Evolutionary conservation across 2,888 invertebrate genomes (phyloP).

Genomic region (Mesochorus sp.): DNA sequence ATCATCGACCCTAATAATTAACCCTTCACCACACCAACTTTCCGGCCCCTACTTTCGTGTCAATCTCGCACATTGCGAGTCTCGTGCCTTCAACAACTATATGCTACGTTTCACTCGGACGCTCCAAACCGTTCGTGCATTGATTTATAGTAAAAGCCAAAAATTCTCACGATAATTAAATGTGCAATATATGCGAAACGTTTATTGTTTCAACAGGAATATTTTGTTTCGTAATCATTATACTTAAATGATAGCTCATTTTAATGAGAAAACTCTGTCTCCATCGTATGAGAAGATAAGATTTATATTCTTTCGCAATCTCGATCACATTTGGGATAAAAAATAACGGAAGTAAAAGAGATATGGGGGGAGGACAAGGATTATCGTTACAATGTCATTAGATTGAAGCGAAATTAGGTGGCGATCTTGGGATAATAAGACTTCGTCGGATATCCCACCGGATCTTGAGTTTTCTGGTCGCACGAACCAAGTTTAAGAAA

Average conservation of each 20-base stretch:
- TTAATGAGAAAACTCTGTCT: constrained; percentile 37
- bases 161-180: constrained; percentile 14
- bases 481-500: constrained; percentile 44
- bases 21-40: constrained; percentile 50
- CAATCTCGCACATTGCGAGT: constrained; percentile 21
- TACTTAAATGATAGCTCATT: constrained; percentile 11
- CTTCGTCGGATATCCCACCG: constrained; percentile 48
- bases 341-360: neutral
- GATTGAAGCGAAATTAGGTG: constrained; percentile 61
- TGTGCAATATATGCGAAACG: neutral
- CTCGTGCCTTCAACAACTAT: constrained; percentile 3
- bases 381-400: constrained; percentile 68
- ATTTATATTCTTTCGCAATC: constrained; percentile 40
- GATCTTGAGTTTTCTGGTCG: constrained; percentile 39
- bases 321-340: constrained; percentile 16
- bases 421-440: constrained; percentile 46
- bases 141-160: neutral
- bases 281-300: neutral
- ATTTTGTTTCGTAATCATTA: neutral
- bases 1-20: constrained; percentile 51
- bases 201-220: neutral
- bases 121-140: neutral
- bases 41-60: constrained; percentile 20
- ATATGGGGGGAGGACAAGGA: constrained; percentile 38
- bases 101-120: constrained; percentile 11